Evolutionary conservation across 2,113 vertebrate genomes (phyloP).

Genomic region (Petromus typicus): DNA sequence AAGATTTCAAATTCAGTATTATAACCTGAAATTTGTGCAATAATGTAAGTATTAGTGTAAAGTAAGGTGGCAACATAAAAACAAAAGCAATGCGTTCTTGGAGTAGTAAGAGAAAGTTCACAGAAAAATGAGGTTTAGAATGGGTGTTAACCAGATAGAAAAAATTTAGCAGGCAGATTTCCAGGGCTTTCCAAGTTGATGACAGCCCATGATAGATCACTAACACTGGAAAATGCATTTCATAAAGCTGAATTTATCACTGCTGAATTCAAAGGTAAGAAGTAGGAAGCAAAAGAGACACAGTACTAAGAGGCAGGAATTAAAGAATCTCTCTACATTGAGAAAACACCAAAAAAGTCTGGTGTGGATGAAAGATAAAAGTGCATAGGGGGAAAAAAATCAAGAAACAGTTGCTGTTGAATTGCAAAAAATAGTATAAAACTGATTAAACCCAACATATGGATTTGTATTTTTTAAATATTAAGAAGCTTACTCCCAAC

Average conservation of each 20-base stretch:
- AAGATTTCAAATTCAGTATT: neutral
- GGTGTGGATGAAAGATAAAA: no score
- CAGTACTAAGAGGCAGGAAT: neutral
- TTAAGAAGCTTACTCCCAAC: neutral
- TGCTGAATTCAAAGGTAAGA: neutral
- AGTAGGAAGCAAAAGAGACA: neutral
- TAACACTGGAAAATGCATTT: neutral
- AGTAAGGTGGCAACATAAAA: neutral
- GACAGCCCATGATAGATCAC: neutral
- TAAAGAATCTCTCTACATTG: neutral
- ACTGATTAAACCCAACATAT: neutral
- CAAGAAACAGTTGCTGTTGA: neutral
- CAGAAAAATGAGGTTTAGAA: neutral
- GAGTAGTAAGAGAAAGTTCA: neutral
- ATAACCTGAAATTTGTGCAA: neutral
- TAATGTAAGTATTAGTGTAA: neutral
- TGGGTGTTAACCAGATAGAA: neutral
- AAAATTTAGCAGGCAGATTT: neutral
- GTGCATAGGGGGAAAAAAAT: no score
- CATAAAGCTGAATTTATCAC: neutral
- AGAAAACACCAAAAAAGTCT: neutral
- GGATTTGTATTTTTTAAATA: neutral
- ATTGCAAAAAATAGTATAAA: neutral
- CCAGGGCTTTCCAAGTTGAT: neutral
- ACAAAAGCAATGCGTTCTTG: neutral